These are phyloP conservation scores for Ambastaia sidthimunki DNA, from an alignment of 2,797 vertebrate genomes.

Conservation along the genomic window DNA sequence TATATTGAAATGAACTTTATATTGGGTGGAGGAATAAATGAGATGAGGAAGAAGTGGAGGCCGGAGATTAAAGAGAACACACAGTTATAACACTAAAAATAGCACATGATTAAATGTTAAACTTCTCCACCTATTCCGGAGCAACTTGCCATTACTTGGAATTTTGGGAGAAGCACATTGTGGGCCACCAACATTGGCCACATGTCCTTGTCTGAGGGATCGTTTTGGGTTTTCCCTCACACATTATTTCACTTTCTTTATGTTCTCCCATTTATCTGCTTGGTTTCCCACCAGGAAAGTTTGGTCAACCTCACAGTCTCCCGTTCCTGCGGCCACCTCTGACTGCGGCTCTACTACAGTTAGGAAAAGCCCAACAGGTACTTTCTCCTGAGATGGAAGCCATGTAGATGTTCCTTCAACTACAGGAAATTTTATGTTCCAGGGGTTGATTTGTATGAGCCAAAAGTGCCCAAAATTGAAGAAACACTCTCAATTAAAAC, in stretches of 20 bases:
- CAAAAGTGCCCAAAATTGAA: neutral
- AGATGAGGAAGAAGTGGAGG: slow-evolving; percentile 72
- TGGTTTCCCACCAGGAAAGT: slow-evolving; percentile 72
- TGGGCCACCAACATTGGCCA: neutral
- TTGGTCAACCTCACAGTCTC: slow-evolving; percentile 74
- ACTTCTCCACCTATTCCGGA: slow-evolving; percentile 74
- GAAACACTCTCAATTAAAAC: neutral
- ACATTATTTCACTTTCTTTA: slow-evolving; percentile 15
- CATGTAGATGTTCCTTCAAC: neutral
- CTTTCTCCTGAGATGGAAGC: neutral
- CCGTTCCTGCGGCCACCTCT: slow-evolving; percentile 85
- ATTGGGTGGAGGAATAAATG: slow-evolving; percentile 76
- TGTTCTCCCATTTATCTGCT: slow-evolving; percentile 29
- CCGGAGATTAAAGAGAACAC: slow-evolving; percentile 68
- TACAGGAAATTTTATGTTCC: neutral
- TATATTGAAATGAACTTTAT: slow-evolving; percentile 81
- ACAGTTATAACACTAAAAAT: slow-evolving; percentile 80
- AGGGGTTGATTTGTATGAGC: neutral
- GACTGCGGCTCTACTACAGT: slow-evolving; percentile 85
- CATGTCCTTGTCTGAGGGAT: neutral
- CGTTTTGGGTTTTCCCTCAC: neutral
- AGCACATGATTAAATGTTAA: slow-evolving; percentile 83
- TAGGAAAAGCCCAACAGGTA: slow-evolving; percentile 95
- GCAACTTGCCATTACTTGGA: slow-evolving; percentile 69
- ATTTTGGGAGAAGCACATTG: slow-evolving; percentile 64